Percentiles rank a stretch among this genome's conserved stretches.
phyloP scores from a whole-genome alignment of 92 coral and sea anemone species.

The Scolanthus callimorphus region DNA sequence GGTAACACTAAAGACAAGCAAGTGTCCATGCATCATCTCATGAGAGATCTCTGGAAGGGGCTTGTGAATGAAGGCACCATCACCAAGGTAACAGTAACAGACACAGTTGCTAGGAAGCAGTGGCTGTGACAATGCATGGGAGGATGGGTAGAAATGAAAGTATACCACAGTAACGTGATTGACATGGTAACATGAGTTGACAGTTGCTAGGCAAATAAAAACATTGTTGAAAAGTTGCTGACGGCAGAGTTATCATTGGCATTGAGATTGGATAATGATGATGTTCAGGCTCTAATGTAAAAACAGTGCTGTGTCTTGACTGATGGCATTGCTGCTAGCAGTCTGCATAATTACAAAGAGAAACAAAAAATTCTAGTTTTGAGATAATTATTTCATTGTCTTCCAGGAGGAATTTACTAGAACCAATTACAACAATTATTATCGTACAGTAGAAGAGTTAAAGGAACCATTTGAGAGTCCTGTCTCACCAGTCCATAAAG shows the following conservation, averaged over 20 bases:
- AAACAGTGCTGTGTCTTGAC: too few relatives aligned
- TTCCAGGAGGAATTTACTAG: slow-evolving; percentile 57
- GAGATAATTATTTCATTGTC: not conserved
- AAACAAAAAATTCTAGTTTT: too few relatives aligned
- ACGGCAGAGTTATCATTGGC: too few relatives aligned
- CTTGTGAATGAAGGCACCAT: slow-evolving; percentile 59
- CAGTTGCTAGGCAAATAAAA: too few relatives aligned
- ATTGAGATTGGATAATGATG: too few relatives aligned
- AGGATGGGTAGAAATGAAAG: not conserved
- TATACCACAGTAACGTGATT: not conserved
- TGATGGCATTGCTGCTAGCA: too few relatives aligned
- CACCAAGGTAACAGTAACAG: slow-evolving; percentile 30
- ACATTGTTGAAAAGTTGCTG: too few relatives aligned
- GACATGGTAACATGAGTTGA: not conserved
- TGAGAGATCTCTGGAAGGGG: slow-evolving; percentile 58
- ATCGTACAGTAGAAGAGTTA: slow-evolving; percentile 62
- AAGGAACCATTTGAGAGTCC: slow-evolving; percentile 53
- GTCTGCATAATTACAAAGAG: too few relatives aligned
- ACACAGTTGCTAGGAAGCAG: too few relatives aligned
- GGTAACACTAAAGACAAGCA: slow-evolving; percentile 50
- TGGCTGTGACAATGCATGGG: not conserved
- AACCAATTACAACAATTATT: slow-evolving; percentile 63
- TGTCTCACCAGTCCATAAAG: slow-evolving; percentile 59
- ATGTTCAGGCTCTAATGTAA: too few relatives aligned
- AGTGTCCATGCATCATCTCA: slow-evolving; percentile 57